These are phyloP conservation scores for Pterostichus madidus DNA, from an alignment of 2,888 invertebrate species.

Conservation along the genomic window DNA sequence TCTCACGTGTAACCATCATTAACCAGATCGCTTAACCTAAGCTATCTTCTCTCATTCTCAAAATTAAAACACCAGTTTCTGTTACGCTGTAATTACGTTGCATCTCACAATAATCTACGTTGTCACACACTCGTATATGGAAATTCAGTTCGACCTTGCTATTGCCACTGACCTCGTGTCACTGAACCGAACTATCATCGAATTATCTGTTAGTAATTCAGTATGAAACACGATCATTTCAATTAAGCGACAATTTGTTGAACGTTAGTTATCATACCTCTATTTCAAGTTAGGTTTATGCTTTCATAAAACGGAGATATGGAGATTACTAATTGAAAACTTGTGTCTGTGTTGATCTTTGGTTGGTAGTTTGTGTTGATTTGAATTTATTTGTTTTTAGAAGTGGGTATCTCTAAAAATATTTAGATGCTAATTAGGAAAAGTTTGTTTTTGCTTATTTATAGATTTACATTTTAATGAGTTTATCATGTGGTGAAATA, in stretches of 20 bases:
- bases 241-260: constrained; percentile 23
- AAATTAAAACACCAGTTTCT: constrained; percentile 5
- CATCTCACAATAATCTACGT: constrained; percentile 16
- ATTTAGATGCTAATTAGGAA: constrained; percentile 18
- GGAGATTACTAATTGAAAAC: constrained; percentile 48
- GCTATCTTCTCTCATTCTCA: not conserved
- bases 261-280: not conserved
- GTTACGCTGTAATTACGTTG: constrained; percentile 13
- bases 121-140: constrained; percentile 16
- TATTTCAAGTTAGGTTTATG: constrained; percentile 6
- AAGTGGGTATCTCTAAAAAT: constrained; percentile 4
- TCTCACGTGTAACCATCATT: constrained; percentile 43
- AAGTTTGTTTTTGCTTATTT: constrained; percentile 15
- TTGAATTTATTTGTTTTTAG: constrained; percentile 12
- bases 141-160: constrained; percentile 40
- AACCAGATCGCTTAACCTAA: constrained; percentile 26
- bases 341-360: constrained; percentile 13
- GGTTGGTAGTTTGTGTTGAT: not conserved
- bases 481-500: too few relatives aligned
- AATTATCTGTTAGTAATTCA: constrained; percentile 45
- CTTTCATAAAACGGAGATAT: not conserved
- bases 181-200: constrained; percentile 25
- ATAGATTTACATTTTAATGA: too few relatives aligned
- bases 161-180: constrained; percentile 58
- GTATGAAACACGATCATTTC: constrained; percentile 9